Base-by-base conservation (phyloP, 2,113 vertebrate species). In the Thunnus thynnus region DNA sequence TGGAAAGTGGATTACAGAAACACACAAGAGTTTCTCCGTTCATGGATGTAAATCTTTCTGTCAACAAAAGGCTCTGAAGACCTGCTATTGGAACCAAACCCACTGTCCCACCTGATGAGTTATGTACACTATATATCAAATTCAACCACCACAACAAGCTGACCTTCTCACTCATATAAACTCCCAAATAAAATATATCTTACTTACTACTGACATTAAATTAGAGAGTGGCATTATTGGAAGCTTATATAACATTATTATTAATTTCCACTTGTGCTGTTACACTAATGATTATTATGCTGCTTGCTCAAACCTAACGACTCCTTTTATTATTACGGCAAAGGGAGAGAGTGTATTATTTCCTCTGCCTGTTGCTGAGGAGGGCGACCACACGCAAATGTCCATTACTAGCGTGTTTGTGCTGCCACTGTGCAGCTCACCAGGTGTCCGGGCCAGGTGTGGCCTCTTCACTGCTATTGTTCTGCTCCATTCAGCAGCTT, bases 401-500 rank as follows among this genome's bases (percentile, higher is more conserved):
- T 78, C 60, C 69, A 62, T 54, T 51, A 50, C 70, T 82, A 47
- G 56, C 3, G 46, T 90, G 78, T 84, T 74, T 79, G 76, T 84
- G 85, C 72, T 71, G 55, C 72, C 66, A 61, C 13, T 25, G 72
- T 73, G 61, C 74, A 48, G 72, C 86, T 86, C 90, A 76, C 86
- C 91, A 90, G 91, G 91, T 93, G 93, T 83, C 65, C 47, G 2
- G 76, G 75, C 88, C 93, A 93, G 91, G 91, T 93, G 93, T 83
- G 83, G 87, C 84, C 80, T 88, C 82, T 76, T 77, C 70, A 18
- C 81, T 67, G 27, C 85, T 80, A 85, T 91, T 91, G 91, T 93
- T 90, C 83, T 16, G 50, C 78, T 87, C 83, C 80, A 88, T 90
- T 93, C 85, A 91, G 1, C 80, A 67, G 83, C 85, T 90, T 91